These are phyloP conservation scores for Bufotes viridis DNA, from an alignment of 2,797 vertebrate species.

Conservation along the genomic window DNA sequence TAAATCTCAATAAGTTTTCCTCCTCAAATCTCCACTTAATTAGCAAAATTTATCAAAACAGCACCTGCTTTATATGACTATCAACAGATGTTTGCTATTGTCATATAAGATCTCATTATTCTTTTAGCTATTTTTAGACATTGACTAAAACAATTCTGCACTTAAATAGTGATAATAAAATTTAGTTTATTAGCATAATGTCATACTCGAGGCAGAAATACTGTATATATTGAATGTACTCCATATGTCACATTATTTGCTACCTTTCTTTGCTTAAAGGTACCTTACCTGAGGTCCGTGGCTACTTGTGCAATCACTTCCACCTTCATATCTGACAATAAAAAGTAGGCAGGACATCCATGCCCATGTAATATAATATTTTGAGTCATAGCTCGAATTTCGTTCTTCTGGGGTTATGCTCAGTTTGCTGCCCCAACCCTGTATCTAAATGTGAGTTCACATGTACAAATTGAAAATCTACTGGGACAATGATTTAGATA, in stretches of 20 bases:
- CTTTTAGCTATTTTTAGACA: constrained; percentile 19
- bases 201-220: not conserved
- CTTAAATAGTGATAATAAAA: constrained; percentile 9
- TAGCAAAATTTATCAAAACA: constrained; percentile 79
- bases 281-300: not conserved
- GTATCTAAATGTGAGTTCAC: no score
- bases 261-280: not conserved
- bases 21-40: constrained; percentile 76
- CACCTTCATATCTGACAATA: not conserved
- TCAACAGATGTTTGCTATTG: constrained; percentile 23
- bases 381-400: no score
- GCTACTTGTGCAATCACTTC: not conserved
- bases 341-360: no score
- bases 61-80: constrained; percentile 70
- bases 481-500: no score
- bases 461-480: no score
- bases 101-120: not conserved
- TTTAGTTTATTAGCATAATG: constrained; percentile 8
- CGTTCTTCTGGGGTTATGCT: no score
- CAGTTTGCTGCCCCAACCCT: no score
- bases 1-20: constrained; percentile 72
- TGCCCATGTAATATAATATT: no score
- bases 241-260: not conserved
- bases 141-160: constrained; percentile 7
- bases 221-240: not conserved